Conservation (phyloP, 2,888 invertebrate species). For the Rhingia campestris region DNA sequence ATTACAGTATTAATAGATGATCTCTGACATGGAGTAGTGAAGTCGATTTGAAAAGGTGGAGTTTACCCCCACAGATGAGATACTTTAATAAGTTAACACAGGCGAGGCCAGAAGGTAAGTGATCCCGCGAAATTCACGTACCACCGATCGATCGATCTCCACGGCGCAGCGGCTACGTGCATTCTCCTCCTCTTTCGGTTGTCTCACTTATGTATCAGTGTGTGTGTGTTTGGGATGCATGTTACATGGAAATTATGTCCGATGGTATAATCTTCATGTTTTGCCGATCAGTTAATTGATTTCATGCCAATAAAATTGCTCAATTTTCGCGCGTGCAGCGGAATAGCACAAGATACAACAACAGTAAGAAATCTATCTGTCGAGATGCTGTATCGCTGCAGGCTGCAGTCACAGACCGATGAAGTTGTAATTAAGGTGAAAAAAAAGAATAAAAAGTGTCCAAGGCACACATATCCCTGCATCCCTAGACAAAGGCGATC, state of each 20-base stretch:
- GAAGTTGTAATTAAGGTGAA: slow-evolving; percentile 67
- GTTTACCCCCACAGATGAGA: slow-evolving; percentile 16
- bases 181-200: background rate
- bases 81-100: background rate
- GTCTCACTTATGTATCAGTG: background rate
- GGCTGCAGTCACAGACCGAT: slow-evolving; percentile 33
- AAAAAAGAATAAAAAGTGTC: slow-evolving; percentile 24
- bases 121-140: background rate
- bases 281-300: slow-evolving; percentile 72
- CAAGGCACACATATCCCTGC: slow-evolving; percentile 28
- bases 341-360: slow-evolving; percentile 5
- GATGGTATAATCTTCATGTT: slow-evolving; percentile 71
- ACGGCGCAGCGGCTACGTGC: background rate
- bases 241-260: slow-evolving; percentile 71
- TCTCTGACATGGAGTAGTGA: slow-evolving; percentile 7
- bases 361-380: background rate
- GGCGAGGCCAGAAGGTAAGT: slow-evolving; percentile 6
- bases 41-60: slow-evolving; percentile 47
- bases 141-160: slow-evolving; percentile 28
- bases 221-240: slow-evolving; percentile 30
- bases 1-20: slow-evolving; percentile 54
- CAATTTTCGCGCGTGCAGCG: slow-evolving; percentile 66
- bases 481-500: slow-evolving; percentile 63
- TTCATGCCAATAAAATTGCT: slow-evolving; percentile 74
- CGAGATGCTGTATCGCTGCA: slow-evolving; percentile 17